Base-by-base conservation (phyloP, 2,113 vertebrate species). In the Dipodomys stephensi region DNA sequence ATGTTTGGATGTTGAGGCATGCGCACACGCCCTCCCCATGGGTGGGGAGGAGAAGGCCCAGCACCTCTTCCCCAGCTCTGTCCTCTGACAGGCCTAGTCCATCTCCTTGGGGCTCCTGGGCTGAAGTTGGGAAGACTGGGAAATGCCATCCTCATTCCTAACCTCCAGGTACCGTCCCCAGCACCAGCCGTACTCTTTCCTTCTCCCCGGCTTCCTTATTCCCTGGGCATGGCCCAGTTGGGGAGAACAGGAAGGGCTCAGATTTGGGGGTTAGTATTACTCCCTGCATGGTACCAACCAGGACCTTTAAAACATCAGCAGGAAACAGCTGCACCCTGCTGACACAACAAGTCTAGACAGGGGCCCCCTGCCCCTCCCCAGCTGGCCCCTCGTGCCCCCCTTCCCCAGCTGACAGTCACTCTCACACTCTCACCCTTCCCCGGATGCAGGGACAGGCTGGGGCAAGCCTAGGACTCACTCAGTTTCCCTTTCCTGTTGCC, bases 381-480 rank as follows among this genome's bases (percentile, higher is more conserved):
- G 69, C 49, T 64, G 67, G 67, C 28, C 73, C 72, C 92, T 62
- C 72, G 89, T 5, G 11, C 92, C 91, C 89, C 87, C 46, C 83
- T 92, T 80, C 91, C 89, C 67, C 88, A 93, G 83, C 93, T 78
- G 84, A 95, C 89, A 97, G 86, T 94, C 92, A 94, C 60, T 83
- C 91, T 74, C 71, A 94, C 92, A 94, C 60, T 83, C 91, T 78
- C 65, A 94, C 94, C 96, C 92, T 96, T 94, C 92, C 90, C 97
- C 96, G 96, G 97, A 97, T 97, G 35, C 25, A 82, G 78, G 96
- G 91, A 96, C 96, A 96, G 90, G 97, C 93, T 91, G 91, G 91
- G 95, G 87, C 97, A 97, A 74, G 97, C 79, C 80, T 74, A 78
- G 93, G 81, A 95, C 96, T 96, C 74, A 97, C 95, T 97, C 95